These are phyloP conservation scores for Bombus picipes DNA, from an alignment of 1,140 invertebrate species.

Conservation along the genomic window DNA sequence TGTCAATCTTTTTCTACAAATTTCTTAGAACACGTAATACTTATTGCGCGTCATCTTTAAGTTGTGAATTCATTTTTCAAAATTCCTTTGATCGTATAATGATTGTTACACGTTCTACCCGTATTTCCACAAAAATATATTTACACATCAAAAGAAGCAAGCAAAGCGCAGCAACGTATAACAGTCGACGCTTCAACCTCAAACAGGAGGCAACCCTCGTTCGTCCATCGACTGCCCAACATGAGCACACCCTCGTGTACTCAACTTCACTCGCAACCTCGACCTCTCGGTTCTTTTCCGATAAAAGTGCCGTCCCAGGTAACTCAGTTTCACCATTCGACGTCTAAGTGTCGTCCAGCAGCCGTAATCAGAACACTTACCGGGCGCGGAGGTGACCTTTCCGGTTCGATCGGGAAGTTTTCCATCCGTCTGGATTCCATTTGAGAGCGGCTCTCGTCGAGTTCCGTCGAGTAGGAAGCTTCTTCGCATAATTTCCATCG, in stretches of 20 bases:
- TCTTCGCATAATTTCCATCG: slow-evolving; percentile 54
- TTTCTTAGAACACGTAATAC: too few species aligned
- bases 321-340: slow-evolving; percentile 7
- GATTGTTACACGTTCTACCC: not conserved
- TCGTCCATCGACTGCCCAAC: not conserved
- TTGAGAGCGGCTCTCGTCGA: slow-evolving; percentile 6
- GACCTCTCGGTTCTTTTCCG: not conserved
- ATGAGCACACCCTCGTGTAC: too few species aligned
- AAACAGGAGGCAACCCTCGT: not conserved
- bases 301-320: not conserved
- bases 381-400: not conserved
- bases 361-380: slow-evolving; percentile 37
- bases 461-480: slow-evolving; percentile 34
- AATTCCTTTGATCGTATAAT: not conserved
- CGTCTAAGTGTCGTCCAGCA: not conserved
- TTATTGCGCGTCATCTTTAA: not conserved
- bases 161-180: too few species aligned
- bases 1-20: not conserved
- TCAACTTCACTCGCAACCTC: not conserved
- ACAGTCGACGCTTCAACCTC: not conserved
- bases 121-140: not conserved
- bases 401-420: slow-evolving; percentile 38
- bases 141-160: too few species aligned
- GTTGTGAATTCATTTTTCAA: not conserved
- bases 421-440: slow-evolving; percentile 27